phyloP scores from a whole-genome alignment of 2,888 invertebrate genomes.

The Ophion costatus region DNA sequence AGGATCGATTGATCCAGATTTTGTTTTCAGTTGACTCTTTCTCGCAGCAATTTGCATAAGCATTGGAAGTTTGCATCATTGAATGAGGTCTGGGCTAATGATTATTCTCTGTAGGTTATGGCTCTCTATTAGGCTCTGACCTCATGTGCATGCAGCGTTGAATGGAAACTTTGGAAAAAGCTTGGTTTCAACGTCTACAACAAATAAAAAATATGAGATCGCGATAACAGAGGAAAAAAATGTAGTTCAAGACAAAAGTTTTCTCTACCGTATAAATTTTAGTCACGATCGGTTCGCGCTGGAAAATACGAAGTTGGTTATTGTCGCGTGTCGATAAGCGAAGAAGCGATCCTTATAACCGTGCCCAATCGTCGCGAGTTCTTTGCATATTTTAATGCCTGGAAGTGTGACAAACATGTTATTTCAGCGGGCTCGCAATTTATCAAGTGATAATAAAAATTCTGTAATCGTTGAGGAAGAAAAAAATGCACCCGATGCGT shows the following conservation, averaged over 20 bases:
- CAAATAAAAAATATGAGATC: neutral
- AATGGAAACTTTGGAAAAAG: too few relatives aligned
- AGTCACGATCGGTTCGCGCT: neutral
- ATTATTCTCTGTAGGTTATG: too few relatives aligned
- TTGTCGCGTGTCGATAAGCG: conserved; percentile 12
- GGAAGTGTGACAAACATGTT: conserved; percentile 56
- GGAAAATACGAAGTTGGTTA: neutral
- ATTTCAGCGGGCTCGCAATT: conserved; percentile 50
- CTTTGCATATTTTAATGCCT: conserved; percentile 30
- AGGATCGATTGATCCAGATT: too few relatives aligned
- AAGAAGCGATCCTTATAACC: neutral
- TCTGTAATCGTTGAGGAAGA: conserved; percentile 50
- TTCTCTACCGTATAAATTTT: neutral
- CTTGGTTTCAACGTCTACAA: neutral
- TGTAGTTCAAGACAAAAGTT: neutral
- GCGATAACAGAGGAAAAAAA: neutral
- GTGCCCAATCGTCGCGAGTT: conserved; percentile 25
- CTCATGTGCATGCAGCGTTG: neutral
- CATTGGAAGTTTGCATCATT: too few relatives aligned
- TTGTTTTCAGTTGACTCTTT: too few relatives aligned
- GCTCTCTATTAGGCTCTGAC: too few relatives aligned
- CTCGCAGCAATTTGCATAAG: too few relatives aligned
- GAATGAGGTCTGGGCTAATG: too few relatives aligned
- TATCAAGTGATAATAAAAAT: conserved; percentile 45
- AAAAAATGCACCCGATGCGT: conserved; percentile 31